phyloP scores from a whole-genome alignment of 2,888 invertebrate genomes.

The Hedychridium roseum region DNA sequence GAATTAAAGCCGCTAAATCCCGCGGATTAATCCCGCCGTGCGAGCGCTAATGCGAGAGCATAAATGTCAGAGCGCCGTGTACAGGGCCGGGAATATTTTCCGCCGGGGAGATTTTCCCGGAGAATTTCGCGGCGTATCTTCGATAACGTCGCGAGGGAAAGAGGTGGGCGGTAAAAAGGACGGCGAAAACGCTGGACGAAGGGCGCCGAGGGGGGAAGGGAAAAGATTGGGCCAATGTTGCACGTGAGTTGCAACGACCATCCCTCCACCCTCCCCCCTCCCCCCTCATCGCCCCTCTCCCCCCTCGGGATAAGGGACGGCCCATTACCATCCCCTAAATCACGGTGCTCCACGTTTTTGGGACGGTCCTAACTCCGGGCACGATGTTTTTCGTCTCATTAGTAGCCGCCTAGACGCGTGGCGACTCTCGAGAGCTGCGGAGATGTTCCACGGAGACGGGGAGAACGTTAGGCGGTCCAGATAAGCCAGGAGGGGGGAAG shows the following conservation, averaged over 20 bases:
- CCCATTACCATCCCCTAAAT: conserved; percentile 58
- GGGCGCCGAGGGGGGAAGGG: not conserved
- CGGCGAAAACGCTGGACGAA: not conserved
- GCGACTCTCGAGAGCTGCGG: conserved; percentile 36
- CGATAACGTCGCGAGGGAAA: no score
- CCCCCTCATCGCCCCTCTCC: not conserved
- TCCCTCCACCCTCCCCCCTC: no score
- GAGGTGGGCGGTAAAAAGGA: no score
- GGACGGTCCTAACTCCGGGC: conserved; percentile 51
- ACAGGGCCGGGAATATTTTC: no score
- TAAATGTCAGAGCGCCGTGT: no score
- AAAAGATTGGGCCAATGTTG: no score
- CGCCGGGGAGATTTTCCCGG: no score
- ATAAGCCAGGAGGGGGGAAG: conserved; percentile 12
- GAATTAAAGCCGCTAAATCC: no score
- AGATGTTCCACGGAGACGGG: conserved; percentile 27
- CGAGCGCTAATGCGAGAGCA: no score
- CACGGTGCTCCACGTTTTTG: conserved; percentile 56
- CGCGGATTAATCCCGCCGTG: no score
- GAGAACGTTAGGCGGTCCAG: conserved; percentile 9
- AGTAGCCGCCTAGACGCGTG: conserved; percentile 48
- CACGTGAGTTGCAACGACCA: no score
- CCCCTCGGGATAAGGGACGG: conserved; percentile 34
- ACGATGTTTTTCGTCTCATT: conserved; percentile 58
- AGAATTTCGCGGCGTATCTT: no score